Base-by-base conservation (phyloP, 2,888 invertebrate species). In the Stenodema calcarata region DNA sequence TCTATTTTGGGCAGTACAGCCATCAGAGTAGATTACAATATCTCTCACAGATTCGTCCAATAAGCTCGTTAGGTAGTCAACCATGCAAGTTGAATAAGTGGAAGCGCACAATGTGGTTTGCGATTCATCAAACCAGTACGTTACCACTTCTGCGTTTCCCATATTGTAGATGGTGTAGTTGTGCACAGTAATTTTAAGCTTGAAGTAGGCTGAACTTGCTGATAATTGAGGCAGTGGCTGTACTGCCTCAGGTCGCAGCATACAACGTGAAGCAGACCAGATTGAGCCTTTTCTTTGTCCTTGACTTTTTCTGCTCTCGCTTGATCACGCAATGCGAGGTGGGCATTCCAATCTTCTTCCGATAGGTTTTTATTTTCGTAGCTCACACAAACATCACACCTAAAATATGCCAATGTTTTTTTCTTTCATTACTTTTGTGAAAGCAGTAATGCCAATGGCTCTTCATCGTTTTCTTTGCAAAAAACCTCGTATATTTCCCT, bases 51-150 rank as follows among this genome's bases (percentile, higher is more conserved):
- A 82, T 12, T 9, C 11, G 11, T 82, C 28, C 54, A 82, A 27
- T 11, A 82, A n/a, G 9, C 27, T 14, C 7, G 16, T 62, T 9
- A 82, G 30, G 69, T 82, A 82, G 27, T 82, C 62, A 30, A 69
- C 69, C 18, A 82, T 12, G 28, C 11, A 82, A 62, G 28, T 27
- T 54, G 82, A 54, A 28, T 30, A 86, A 14, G 86, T 86, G 4
- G 79, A 62, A 41, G 86, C 27, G 30, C 70, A 35, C 11, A 86
- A 41, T 16, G 16, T 18, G 16, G 80, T 16, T 30, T 80, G 28
- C 2, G 86, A 18, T 42, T 86, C 86, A 41, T 86, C 86, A 86
- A 86, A 86, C 86, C 86, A 86, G 73, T 86, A 86, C 12, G 41
- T 30, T 44, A 54, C 44, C 23, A 69, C 80, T 28, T 86, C 81